A percentile compares a stretch with the other conserved stretches of the same genome.
Conservation (phyloP, 2,797 vertebrate species). For the Intellagama lesueurii region DNA sequence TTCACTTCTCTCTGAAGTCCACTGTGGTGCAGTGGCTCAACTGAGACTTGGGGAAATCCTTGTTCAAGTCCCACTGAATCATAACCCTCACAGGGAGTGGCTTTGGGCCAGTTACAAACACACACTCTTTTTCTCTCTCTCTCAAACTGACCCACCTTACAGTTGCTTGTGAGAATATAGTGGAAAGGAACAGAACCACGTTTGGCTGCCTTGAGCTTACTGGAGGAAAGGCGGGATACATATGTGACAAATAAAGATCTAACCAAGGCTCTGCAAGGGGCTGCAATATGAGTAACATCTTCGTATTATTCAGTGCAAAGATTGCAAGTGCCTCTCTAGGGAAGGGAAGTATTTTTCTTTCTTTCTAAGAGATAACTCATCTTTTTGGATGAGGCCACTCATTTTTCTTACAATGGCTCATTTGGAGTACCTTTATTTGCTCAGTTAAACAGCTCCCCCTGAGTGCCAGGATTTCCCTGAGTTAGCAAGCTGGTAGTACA, state of each 20-base stretch:
- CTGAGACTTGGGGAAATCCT: neutral
- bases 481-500: slow-evolving; percentile 46
- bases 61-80: neutral
- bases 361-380: neutral
- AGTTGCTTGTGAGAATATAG: neutral
- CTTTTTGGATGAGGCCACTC: neutral
- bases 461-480: slow-evolving; percentile 43
- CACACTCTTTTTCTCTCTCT: neutral
- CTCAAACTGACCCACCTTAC: too few species aligned
- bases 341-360: neutral
- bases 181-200: neutral
- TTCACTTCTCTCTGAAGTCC: neutral
- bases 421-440: neutral
- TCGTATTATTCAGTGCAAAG: slow-evolving; percentile 3
- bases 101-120: neutral
- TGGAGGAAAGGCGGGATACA: neutral
- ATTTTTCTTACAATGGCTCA: neutral
- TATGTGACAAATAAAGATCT: neutral
- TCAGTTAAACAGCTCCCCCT: slow-evolving; percentile 23
- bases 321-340: neutral
- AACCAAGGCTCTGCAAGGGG: neutral
- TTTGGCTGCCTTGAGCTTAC: neutral
- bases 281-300: neutral
- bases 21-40: neutral
- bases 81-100: neutral